Evolutionary conservation across 2,888 invertebrate species (phyloP).

Genomic region (Meta bourneti): DNA sequence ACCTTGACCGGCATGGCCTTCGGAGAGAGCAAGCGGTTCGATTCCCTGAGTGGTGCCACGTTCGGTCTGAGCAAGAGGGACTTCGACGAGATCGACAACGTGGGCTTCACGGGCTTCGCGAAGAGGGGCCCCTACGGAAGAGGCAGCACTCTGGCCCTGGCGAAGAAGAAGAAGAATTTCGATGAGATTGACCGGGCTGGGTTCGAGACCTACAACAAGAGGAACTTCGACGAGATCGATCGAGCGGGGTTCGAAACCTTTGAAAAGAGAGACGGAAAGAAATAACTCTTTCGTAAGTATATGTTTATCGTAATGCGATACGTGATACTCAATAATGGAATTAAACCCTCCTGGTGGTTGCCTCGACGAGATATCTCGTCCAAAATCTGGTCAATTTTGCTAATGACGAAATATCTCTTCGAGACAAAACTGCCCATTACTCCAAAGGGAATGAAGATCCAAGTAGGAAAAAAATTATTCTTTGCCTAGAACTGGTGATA

Average conservation of each 20-base stretch:
- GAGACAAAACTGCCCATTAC: too few relatives aligned
- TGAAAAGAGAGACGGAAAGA: slow-evolving; percentile 80
- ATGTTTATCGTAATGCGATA: background rate
- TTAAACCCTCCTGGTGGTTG: too few relatives aligned
- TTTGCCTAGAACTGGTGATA: too few relatives aligned
- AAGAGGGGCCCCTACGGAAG: slow-evolving; percentile 80
- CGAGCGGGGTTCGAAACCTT: slow-evolving; percentile 82
- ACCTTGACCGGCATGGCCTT: slow-evolving; percentile 80
- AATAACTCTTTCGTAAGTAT: slow-evolving; percentile 25
- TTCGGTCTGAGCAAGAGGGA: slow-evolving; percentile 74
- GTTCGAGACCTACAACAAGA: slow-evolving; percentile 84
- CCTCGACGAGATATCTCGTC: too few relatives aligned
- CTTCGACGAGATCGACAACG: slow-evolving; percentile 76
- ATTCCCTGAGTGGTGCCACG: slow-evolving; percentile 78
- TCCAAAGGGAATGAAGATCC: too few relatives aligned
- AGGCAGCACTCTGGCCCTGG: background rate
- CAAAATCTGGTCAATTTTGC: too few relatives aligned
- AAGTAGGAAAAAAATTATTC: too few relatives aligned
- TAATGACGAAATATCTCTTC: too few relatives aligned
- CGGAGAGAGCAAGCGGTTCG: slow-evolving; percentile 81
- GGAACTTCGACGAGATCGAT: slow-evolving; percentile 83
- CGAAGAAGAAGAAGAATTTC: slow-evolving; percentile 83
- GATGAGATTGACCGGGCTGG: slow-evolving; percentile 85
- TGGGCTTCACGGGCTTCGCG: slow-evolving; percentile 78
- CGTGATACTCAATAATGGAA: too few relatives aligned